Percentiles rank a stretch among this genome's conserved stretches.
Evolutionary conservation across 2,113 vertebrate genomes (phyloP).

Genomic region (Kryptolebias marmoratus): DNA sequence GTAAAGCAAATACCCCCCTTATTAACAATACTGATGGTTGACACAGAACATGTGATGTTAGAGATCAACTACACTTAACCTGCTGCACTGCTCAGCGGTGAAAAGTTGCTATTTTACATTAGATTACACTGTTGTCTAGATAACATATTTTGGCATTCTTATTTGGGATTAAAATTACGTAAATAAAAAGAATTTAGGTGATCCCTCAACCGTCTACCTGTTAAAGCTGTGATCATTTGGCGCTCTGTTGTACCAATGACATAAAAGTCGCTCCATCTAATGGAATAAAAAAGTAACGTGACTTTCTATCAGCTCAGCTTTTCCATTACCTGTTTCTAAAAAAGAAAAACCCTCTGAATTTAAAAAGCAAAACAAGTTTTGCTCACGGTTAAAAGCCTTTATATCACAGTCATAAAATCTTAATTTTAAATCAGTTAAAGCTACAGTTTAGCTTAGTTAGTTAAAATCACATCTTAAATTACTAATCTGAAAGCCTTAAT

Average conservation of each 20-base stretch:
- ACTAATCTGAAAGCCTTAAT: conserved; percentile 6
- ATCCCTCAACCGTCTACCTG: conserved; percentile 20
- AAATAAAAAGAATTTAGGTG: conserved; percentile 25
- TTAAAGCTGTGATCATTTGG: conserved; percentile 54
- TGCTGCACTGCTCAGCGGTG: conserved; percentile 85
- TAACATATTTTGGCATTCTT: conserved; percentile 86
- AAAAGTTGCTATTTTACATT: conserved; percentile 86
- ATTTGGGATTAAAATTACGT: conserved; percentile 79
- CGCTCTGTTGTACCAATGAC: conserved; percentile 6
- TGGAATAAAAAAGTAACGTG: conserved; percentile 2
- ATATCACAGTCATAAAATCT: not conserved
- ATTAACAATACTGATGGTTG: conserved; percentile 93
- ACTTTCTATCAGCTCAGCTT: conserved; percentile 25
- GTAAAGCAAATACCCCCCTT: conserved; percentile 93
- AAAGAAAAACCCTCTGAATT: conserved; percentile 18
- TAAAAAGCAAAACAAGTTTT: not conserved
- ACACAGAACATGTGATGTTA: conserved; percentile 87
- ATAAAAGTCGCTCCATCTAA: conserved; percentile 3
- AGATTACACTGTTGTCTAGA: conserved; percentile 85
- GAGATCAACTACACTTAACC: conserved; percentile 86
- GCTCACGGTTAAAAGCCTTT: not conserved
- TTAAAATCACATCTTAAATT: conserved; percentile 10
- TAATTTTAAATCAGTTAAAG: conserved; percentile 11
- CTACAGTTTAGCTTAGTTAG: conserved; percentile 24
- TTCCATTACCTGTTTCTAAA: conserved; percentile 17